phyloP scores from a whole-genome alignment of 2,113 vertebrate genomes.

The Naja naja region DNA sequence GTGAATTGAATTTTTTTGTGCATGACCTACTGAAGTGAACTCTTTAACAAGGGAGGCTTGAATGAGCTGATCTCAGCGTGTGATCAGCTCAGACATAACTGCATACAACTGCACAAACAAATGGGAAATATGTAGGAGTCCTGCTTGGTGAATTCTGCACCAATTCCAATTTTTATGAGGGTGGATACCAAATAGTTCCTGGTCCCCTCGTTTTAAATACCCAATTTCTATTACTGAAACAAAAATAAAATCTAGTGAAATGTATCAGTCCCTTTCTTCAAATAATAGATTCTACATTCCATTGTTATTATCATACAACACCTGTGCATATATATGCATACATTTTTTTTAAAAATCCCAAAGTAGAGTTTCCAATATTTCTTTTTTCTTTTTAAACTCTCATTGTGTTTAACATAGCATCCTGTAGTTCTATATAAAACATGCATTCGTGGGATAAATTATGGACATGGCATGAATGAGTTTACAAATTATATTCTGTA shows the following conservation, averaged over 20 bases:
- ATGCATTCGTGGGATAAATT: constrained; percentile 83
- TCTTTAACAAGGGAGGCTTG: not conserved
- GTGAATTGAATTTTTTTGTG: not conserved
- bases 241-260: constrained; percentile 59
- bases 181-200: constrained; percentile 45
- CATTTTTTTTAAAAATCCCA: constrained; percentile 54
- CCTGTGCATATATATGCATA: constrained; percentile 54
- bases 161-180: constrained; percentile 56
- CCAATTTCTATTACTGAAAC: constrained; percentile 54
- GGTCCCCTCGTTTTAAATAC: constrained; percentile 55
- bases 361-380: constrained; percentile 69
- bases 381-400: constrained; percentile 79
- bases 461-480: constrained; percentile 83
- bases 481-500: constrained; percentile 83
- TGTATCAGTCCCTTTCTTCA: constrained; percentile 63
- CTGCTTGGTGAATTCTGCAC: constrained; percentile 33
- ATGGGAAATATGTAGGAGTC: not conserved
- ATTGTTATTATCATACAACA: constrained; percentile 53
- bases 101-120: not conserved
- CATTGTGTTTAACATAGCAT: constrained; percentile 76
- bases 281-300: constrained; percentile 60
- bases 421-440: constrained; percentile 81
- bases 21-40: not conserved
- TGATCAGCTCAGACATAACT: not conserved
- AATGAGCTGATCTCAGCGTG: not conserved